Percentiles rank a stretch among this genome's conserved stretches.
Evolutionary conservation across 1,140 invertebrate species (phyloP).

Genomic region (Sarcophaga peregrina): DNA sequence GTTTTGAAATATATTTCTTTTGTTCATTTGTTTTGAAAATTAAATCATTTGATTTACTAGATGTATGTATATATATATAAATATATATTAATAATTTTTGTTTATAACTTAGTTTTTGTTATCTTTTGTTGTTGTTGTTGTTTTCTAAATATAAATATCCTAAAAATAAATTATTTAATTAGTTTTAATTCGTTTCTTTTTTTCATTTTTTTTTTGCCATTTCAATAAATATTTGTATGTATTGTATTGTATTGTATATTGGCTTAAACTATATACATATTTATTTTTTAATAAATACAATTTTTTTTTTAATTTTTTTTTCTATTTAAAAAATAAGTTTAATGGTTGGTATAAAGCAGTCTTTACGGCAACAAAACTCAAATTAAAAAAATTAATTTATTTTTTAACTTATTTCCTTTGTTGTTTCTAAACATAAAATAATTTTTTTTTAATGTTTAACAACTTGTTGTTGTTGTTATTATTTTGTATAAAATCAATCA

Average conservation of each 20-base stretch:
- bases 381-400: background rate
- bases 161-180: slow-evolving; percentile 17
- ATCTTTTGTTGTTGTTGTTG: background rate
- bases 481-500: background rate
- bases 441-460: background rate
- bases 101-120: background rate
- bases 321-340: background rate
- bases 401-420: background rate
- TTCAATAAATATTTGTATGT: background rate
- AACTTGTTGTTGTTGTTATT: background rate
- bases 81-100: slow-evolving; percentile 9
- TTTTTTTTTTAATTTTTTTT: background rate
- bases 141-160: background rate
- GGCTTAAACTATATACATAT: background rate
- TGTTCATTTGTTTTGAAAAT: background rate
- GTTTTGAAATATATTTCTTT: background rate
- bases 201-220: too few species aligned
- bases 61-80: background rate
- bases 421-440: background rate
- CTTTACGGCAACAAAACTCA: slow-evolving; percentile 23
- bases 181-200: background rate
- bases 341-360: slow-evolving; percentile 25
- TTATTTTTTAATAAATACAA: background rate
- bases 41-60: slow-evolving; percentile 5
- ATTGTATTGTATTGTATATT: background rate